phyloP scores from a whole-genome alignment of 1,140 invertebrate genomes.

The Coelopa frigida region DNA sequence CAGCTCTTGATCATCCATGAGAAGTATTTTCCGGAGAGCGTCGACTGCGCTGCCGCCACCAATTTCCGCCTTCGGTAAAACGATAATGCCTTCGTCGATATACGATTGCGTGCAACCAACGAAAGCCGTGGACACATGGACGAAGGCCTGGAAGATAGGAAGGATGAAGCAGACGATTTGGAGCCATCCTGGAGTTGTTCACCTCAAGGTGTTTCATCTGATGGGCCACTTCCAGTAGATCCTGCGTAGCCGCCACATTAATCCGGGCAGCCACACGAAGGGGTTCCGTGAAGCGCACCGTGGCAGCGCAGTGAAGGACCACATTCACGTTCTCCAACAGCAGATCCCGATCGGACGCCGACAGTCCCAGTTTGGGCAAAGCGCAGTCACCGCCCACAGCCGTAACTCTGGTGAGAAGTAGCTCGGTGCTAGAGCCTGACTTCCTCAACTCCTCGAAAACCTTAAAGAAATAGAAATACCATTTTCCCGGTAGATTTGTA shows the following conservation, averaged over 20 bases:
- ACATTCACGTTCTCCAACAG: conserved; percentile 51
- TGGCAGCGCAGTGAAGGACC: conserved; percentile 80
- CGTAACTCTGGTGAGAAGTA: too few species aligned
- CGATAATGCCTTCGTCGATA: conserved; percentile 58
- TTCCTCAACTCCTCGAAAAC: too few species aligned
- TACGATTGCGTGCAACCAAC: conserved; percentile 55
- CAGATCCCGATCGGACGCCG: conserved; percentile 46
- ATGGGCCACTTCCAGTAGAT: conserved; percentile 49
- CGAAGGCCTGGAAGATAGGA: conserved; percentile 31
- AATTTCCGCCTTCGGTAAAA: conserved; percentile 64
- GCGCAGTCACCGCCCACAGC: too few species aligned
- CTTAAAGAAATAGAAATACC: too few species aligned
- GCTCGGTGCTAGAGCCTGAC: too few species aligned
- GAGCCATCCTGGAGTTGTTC: conserved; percentile 5
- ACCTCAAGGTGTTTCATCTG: conserved; percentile 67
- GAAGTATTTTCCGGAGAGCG: conserved; percentile 54
- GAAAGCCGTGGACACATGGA: conserved; percentile 70
- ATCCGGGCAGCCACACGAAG: conserved; percentile 55
- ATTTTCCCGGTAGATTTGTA: too few species aligned
- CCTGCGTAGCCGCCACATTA: conserved; percentile 53
- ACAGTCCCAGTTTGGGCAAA: conserved; percentile 61
- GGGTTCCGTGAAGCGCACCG: conserved; percentile 73
- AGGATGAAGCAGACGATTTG: not conserved
- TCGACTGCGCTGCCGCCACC: conserved; percentile 55
- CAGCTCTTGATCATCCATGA: conserved; percentile 59